These are phyloP conservation scores for Megalurothrips usitatus DNA, from an alignment of 2,888 invertebrate genomes.

Conservation along the genomic window DNA sequence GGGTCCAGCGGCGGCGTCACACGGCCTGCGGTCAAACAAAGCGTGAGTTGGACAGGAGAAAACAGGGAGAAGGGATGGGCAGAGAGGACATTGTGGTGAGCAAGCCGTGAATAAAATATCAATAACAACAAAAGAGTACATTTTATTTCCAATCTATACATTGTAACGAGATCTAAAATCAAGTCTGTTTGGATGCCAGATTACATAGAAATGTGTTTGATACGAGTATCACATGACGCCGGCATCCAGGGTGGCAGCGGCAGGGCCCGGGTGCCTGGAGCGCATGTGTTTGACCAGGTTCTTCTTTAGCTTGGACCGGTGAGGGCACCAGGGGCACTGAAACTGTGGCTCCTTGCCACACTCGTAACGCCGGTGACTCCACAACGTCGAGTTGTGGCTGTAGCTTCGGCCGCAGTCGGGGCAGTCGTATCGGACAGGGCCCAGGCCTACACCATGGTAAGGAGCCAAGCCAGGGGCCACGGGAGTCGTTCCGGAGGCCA, in stretches of 20 bases:
- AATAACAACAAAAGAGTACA: no score
- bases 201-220: no score
- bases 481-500: neutral
- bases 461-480: neutral
- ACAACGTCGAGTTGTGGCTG: conserved; percentile 50
- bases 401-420: conserved; percentile 5
- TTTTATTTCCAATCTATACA: no score
- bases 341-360: conserved; percentile 56
- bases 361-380: conserved; percentile 55
- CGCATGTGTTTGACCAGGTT: conserved; percentile 50
- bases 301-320: conserved; percentile 52
- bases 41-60: no score
- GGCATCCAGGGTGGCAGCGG: no score
- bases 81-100: no score
- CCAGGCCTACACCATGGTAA: neutral
- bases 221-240: no score
- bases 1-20: neutral
- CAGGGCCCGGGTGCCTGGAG: neutral
- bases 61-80: no score
- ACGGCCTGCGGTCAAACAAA: no score
- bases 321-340: conserved; percentile 52
- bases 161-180: no score
- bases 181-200: no score
- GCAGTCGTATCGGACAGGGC: neutral
- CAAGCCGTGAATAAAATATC: no score